phyloP scores from a whole-genome alignment of 1,140 invertebrate genomes.

The Neelides sp. region DNA sequence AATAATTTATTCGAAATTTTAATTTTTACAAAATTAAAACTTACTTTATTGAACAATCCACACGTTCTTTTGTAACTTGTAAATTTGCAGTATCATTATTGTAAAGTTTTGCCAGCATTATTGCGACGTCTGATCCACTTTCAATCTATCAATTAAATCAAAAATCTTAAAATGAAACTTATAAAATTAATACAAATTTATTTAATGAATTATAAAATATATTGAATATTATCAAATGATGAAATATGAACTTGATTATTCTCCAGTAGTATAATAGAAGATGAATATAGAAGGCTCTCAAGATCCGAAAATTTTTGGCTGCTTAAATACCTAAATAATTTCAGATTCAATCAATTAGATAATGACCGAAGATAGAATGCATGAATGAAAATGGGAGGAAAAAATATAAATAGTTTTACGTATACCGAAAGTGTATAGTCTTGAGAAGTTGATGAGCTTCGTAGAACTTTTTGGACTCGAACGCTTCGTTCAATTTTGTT shows the following conservation, averaged over 20 bases:
- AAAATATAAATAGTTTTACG: no score
- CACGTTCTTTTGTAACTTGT: conserved; percentile 1
- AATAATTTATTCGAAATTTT: no score
- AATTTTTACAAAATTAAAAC: background rate
- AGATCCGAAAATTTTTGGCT: conserved; percentile 18
- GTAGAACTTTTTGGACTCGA: conserved; percentile 23
- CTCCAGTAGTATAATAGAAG: conserved; percentile 11
- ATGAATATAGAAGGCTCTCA: conserved; percentile 15
- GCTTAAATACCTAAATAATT: conserved; percentile 12
- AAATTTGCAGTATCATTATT: conserved; percentile 2
- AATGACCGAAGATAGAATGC: no score
- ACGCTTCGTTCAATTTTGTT: conserved; percentile 21
- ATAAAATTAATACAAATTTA: background rate
- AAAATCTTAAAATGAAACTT: background rate
- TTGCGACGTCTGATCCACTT: conserved; percentile 26
- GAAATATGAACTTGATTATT: conserved; percentile 15
- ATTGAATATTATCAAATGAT: background rate
- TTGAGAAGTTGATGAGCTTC: conserved; percentile 28
- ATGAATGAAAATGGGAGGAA: no score
- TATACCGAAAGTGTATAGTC: conserved; percentile 28
- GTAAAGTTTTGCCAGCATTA: conserved; percentile 26
- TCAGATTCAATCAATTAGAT: no score
- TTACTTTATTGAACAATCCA: conserved; percentile 6
- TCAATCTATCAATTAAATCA: conserved; percentile 14
- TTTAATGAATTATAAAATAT: background rate